These are phyloP conservation scores for Syngnathus acus DNA, from an alignment of 2,797 vertebrate genomes.

Conservation along the genomic window DNA sequence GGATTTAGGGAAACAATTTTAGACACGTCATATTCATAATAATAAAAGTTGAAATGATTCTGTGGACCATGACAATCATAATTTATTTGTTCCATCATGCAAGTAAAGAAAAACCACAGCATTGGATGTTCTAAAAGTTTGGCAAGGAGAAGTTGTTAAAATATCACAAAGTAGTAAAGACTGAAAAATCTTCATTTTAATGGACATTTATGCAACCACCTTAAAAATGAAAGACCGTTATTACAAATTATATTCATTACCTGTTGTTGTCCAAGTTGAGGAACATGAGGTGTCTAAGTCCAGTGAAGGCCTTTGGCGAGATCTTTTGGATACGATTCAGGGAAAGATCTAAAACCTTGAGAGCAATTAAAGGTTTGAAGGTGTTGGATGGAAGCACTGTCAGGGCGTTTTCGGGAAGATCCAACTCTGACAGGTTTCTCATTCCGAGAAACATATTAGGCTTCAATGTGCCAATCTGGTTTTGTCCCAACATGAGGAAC, in stretches of 20 bases:
- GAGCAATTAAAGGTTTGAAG: slow-evolving; percentile 67
- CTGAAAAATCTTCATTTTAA: too few relatives aligned
- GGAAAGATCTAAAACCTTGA: slow-evolving; percentile 71
- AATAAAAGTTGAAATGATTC: too few relatives aligned
- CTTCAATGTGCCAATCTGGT: slow-evolving; percentile 61
- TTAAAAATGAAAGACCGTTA: too few relatives aligned
- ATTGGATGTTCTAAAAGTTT: too few relatives aligned
- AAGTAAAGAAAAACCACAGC: too few relatives aligned
- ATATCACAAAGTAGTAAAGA: too few relatives aligned
- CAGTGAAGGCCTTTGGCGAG: slow-evolving; percentile 61
- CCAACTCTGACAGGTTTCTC: slow-evolving; percentile 71
- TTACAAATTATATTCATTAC: slow-evolving; percentile 9
- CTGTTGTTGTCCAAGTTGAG: slow-evolving; percentile 75
- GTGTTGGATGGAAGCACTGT: slow-evolving; percentile 55
- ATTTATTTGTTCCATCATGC: too few relatives aligned
- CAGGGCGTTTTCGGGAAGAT: slow-evolving; percentile 65
- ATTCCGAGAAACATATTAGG: slow-evolving; percentile 66
- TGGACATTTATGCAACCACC: too few relatives aligned
- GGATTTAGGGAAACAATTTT: slow-evolving; percentile 9
- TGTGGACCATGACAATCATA: too few relatives aligned
- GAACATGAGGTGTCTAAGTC: slow-evolving; percentile 66
- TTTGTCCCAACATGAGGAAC: slow-evolving; percentile 74
- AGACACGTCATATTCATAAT: neutral
- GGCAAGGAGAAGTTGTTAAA: too few relatives aligned
- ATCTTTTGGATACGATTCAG: slow-evolving; percentile 68